phyloP scores from a whole-genome alignment of 2,888 invertebrate genomes.

The Apocheima hispidaria region DNA sequence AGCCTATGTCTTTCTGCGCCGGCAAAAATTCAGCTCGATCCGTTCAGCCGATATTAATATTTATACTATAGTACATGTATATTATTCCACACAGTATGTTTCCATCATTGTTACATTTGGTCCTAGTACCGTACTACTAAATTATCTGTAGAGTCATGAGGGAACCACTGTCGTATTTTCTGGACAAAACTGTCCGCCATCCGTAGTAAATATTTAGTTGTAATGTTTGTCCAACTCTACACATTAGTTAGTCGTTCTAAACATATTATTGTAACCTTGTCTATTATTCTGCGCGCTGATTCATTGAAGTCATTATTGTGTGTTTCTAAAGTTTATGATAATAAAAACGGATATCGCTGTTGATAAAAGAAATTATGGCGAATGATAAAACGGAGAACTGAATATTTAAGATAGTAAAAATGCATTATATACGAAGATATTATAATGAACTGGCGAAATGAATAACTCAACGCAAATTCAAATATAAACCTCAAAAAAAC shows the following conservation, averaged over 20 bases:
- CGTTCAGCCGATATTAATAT: no score
- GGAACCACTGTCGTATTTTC: neutral
- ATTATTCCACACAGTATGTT: constrained; percentile 44
- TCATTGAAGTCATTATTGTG: constrained; percentile 14
- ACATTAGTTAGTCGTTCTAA: constrained; percentile 1
- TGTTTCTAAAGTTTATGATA: constrained; percentile 18
- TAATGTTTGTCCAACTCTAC: neutral
- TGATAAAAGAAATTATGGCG: constrained; percentile 19
- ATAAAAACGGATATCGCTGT: constrained; percentile 28
- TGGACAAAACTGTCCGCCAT: neutral
- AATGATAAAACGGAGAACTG: constrained; percentile 15
- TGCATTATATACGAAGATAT: neutral
- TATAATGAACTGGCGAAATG: neutral
- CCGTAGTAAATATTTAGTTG: neutral
- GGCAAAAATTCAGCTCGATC: no score
- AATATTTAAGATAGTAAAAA: neutral
- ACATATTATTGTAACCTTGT: constrained; percentile 8
- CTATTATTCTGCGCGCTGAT: constrained; percentile 6
- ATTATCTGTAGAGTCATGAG: neutral
- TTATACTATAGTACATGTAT: no score
- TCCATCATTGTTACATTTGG: constrained; percentile 22
- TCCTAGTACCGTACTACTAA: neutral
- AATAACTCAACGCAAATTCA: no score
- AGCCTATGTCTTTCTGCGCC: no score
- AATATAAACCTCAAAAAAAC: no score